These are phyloP conservation scores for Pelecanoides urinatrix DNA, from an alignment of 2,113 vertebrate genomes.

Conservation along the genomic window DNA sequence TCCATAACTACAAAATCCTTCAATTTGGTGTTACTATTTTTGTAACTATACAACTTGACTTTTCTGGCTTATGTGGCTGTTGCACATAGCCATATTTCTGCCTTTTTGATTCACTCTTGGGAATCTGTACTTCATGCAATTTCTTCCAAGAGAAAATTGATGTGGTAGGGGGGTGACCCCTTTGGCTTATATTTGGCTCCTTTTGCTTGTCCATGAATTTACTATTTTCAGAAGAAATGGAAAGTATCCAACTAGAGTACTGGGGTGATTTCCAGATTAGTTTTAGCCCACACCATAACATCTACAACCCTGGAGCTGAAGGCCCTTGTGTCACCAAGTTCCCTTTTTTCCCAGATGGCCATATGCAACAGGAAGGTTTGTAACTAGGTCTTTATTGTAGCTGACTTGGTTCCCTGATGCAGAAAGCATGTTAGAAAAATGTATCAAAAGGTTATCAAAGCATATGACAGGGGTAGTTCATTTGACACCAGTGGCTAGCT, in stretches of 20 bases:
- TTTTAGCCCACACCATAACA: neutral
- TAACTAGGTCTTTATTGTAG: neutral
- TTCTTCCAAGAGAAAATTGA: neutral
- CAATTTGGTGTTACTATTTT: neutral
- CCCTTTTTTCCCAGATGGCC: neutral
- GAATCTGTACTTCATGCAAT: neutral
- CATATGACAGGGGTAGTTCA: neutral
- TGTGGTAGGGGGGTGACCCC: neutral
- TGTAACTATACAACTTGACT: neutral
- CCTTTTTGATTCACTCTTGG: neutral
- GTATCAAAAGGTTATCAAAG: neutral
- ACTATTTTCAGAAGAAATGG: neutral
- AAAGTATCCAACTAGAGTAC: neutral
- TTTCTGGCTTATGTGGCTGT: neutral
- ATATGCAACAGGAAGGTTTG: neutral
- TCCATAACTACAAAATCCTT: neutral
- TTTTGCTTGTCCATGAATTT: neutral
- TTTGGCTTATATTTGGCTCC: neutral
- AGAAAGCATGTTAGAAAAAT: neutral
- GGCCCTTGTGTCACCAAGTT: neutral
- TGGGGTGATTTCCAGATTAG: neutral
- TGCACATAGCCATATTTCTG: neutral
- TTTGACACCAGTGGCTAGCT: neutral
- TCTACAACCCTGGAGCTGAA: neutral
- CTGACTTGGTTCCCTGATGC: neutral